Percentiles rank a stretch among this genome's conserved stretches.
These are phyloP conservation scores for Zelleria hepariella DNA, from an alignment of 2,888 invertebrate species.

Conservation along the genomic window DNA sequence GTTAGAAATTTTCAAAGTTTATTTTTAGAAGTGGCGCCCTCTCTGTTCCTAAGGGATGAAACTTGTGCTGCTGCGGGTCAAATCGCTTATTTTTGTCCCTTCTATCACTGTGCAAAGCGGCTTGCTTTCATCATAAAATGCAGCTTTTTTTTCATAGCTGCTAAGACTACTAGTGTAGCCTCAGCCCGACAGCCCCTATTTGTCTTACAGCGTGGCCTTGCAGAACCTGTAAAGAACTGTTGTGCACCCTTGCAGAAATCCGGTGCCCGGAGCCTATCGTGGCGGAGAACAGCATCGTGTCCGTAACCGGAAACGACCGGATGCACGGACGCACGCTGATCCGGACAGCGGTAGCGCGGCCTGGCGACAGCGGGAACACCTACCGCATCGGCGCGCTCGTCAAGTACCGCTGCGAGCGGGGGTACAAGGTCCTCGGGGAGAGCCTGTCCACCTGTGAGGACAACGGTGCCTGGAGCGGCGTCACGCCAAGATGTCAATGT, in stretches of 20 bases:
- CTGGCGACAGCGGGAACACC: slow-evolving; percentile 77
- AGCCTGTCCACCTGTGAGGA: slow-evolving; percentile 89
- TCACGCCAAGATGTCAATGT: slow-evolving; percentile 88
- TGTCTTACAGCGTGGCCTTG: no score
- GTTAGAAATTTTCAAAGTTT: no score
- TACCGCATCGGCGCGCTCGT: slow-evolving; percentile 89
- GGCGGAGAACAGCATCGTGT: slow-evolving; percentile 87
- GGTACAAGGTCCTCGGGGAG: slow-evolving; percentile 89
- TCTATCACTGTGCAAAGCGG: no score
- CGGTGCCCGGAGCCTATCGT: slow-evolving; percentile 87
- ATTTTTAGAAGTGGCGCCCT: no score
- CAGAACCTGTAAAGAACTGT: background rate
- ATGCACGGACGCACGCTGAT: slow-evolving; percentile 89
- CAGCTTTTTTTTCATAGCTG: no score
- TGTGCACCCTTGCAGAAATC: slow-evolving; percentile 77
- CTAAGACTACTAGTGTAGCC: no score
- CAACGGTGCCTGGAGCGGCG: slow-evolving; percentile 87
- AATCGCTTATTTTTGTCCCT: no score
- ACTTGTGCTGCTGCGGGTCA: no score
- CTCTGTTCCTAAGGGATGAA: no score
- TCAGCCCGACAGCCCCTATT: no score
- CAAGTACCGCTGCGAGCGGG: slow-evolving; percentile 91
- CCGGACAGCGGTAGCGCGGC: slow-evolving; percentile 75
- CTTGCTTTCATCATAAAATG: no score
- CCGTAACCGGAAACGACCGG: slow-evolving; percentile 92